A percentile compares a stretch with the other conserved stretches of the same genome.
phyloP scores from a whole-genome alignment of 2,113 vertebrate genomes.

The Pseudorhombus dupliciocellatus region DNA sequence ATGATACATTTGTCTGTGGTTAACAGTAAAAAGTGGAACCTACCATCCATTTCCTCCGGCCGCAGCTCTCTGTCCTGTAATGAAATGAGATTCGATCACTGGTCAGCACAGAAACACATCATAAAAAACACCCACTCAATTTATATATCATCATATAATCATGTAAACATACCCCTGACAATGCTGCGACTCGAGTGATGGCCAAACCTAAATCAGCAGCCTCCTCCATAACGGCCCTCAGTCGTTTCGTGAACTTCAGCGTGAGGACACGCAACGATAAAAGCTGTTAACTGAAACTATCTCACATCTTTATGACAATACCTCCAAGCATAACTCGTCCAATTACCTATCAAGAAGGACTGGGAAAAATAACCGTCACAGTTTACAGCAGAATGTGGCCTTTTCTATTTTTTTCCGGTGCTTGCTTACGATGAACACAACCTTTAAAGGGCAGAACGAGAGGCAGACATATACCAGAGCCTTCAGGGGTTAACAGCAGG shows the following conservation, averaged over 20 bases:
- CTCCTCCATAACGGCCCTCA: constrained; percentile 33
- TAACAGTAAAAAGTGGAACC: constrained; percentile 45
- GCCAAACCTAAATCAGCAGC: constrained; percentile 22
- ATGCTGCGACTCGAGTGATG: constrained; percentile 6
- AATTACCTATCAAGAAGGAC: constrained; percentile 43
- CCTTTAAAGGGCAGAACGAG: constrained; percentile 80
- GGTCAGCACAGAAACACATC: constrained; percentile 10
- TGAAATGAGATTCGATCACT: constrained; percentile 53
- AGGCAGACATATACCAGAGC: constrained; percentile 74
- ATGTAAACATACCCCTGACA: constrained; percentile 30
- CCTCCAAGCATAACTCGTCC: constrained; percentile 12
- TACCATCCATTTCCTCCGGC: constrained; percentile 97
- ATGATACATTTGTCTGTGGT: background rate
- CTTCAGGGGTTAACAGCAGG: constrained; percentile 73
- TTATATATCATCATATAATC: background rate
- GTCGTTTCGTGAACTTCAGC: constrained; percentile 2
- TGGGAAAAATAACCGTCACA: constrained; percentile 33
- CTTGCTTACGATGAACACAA: constrained; percentile 57
- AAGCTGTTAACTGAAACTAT: constrained; percentile 4
- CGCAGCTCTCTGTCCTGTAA: constrained; percentile 94
- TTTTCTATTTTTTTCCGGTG: constrained; percentile 44
- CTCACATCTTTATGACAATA: constrained; percentile 31
- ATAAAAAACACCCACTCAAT: constrained; percentile 13
- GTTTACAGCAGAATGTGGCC: constrained; percentile 57
- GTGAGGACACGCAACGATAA: background rate